Evolutionary conservation across 2,797 vertebrate species (phyloP).

Genomic region (Sebastes hubbsi): DNA sequence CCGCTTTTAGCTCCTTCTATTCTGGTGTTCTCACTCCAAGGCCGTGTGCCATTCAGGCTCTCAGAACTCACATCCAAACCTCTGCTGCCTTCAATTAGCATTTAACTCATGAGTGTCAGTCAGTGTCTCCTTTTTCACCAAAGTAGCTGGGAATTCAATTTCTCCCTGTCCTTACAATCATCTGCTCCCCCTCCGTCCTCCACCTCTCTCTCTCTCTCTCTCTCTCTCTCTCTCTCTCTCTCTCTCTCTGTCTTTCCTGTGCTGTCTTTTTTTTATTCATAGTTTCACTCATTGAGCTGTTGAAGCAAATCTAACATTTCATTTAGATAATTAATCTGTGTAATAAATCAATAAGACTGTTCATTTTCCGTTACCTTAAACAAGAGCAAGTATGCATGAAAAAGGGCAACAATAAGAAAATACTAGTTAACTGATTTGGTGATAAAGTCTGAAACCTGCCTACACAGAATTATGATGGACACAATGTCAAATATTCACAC

Average conservation of each 20-base stretch:
- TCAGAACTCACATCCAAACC: constrained; percentile 75
- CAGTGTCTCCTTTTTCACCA: constrained; percentile 67
- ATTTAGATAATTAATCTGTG: not conserved
- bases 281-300: not conserved
- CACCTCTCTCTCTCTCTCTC: not conserved
- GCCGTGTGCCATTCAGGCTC: constrained; percentile 75
- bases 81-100: constrained; percentile 79
- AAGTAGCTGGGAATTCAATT: constrained; percentile 73
- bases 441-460: not conserved
- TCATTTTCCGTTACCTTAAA: constrained; percentile 2
- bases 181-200: constrained; percentile 24
- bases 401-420: not conserved
- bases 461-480: not conserved
- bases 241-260: not conserved
- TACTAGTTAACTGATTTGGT: not conserved
- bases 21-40: constrained; percentile 76
- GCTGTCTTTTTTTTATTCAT: not conserved
- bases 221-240: not conserved
- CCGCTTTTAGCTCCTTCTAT: constrained; percentile 72
- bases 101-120: constrained; percentile 83
- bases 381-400: not conserved
- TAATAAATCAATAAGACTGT: not conserved
- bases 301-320: not conserved
- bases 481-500: not conserved
- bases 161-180: constrained; percentile 58